Percentiles rank a stretch among this genome's conserved stretches.
Conservation (phyloP, 2,888 invertebrate species). For the Selenia dentaria region DNA sequence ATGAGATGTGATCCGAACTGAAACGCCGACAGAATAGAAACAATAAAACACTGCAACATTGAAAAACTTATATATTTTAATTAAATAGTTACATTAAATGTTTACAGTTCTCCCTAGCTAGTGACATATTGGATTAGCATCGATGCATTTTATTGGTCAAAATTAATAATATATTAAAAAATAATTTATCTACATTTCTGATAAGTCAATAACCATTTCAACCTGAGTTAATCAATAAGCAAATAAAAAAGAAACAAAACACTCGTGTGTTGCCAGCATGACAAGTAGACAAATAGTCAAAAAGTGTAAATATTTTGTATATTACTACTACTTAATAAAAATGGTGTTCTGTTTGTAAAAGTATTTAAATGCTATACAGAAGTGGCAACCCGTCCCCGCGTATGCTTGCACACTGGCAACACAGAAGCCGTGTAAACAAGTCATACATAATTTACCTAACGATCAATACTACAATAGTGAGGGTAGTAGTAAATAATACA, state of each 20-base stretch:
- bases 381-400: conserved; percentile 14
- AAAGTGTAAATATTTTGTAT: conserved; percentile 26
- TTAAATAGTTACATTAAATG: conserved; percentile 83
- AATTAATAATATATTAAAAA: conserved; percentile 70
- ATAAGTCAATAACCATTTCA: conserved; percentile 65
- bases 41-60: too few relatives aligned
- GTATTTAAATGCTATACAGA: conserved; percentile 42
- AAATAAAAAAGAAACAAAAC: conserved; percentile 48
- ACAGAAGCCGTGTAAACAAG: conserved; percentile 34
- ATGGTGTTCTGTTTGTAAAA: conserved; percentile 19
- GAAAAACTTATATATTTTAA: conserved; percentile 83
- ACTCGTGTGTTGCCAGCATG: conserved; percentile 52
- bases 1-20: too few relatives aligned
- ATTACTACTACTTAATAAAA: conserved; percentile 14
- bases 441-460: conserved; percentile 56
- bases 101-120: conserved; percentile 83
- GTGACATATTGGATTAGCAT: conserved; percentile 72
- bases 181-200: conserved; percentile 78
- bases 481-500: conserved; percentile 38
- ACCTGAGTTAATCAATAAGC: conserved; percentile 59
- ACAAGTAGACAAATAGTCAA: conserved; percentile 25
- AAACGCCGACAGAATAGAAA: too few relatives aligned
- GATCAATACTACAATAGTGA: conserved; percentile 56
- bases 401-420: conserved; percentile 41
- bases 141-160: conserved; percentile 81